phyloP scores from a whole-genome alignment of 2,113 vertebrate species.

The Eulacestoma nigropectus region DNA sequence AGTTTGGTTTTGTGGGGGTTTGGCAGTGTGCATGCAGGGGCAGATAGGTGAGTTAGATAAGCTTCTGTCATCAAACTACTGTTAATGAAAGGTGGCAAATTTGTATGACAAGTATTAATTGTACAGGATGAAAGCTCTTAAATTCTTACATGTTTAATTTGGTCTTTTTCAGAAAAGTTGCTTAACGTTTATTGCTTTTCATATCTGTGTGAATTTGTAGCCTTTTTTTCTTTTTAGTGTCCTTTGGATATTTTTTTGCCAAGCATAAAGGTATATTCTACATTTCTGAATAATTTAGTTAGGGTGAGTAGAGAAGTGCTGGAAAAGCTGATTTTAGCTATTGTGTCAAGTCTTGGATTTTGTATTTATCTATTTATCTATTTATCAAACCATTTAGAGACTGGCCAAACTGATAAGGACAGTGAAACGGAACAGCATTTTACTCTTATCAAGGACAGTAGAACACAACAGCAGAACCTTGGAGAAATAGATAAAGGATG shows the following conservation, averaged over 20 bases:
- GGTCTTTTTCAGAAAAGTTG: background rate
- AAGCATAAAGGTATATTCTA: background rate
- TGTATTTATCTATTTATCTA: background rate
- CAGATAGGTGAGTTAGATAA: background rate
- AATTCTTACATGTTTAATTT: background rate
- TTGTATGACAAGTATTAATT: background rate
- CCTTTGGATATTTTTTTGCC: background rate
- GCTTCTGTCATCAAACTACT: background rate
- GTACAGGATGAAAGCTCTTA: background rate
- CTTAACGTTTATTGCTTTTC: background rate
- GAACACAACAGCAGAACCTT: background rate
- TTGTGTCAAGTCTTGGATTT: background rate
- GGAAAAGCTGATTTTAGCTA: background rate
- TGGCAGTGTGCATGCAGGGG: background rate
- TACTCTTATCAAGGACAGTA: background rate
- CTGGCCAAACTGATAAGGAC: background rate
- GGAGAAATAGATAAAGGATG: background rate
- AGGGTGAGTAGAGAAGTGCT: background rate
- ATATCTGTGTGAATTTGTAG: background rate
- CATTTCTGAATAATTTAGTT: background rate
- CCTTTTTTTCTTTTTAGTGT: background rate
- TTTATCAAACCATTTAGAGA: background rate
- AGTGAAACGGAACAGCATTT: background rate
- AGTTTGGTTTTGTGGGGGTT: background rate
- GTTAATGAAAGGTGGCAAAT: background rate